Evolutionary conservation across 1,140 invertebrate species (phyloP).

Genomic region (Chlorops oryzae): DNA sequence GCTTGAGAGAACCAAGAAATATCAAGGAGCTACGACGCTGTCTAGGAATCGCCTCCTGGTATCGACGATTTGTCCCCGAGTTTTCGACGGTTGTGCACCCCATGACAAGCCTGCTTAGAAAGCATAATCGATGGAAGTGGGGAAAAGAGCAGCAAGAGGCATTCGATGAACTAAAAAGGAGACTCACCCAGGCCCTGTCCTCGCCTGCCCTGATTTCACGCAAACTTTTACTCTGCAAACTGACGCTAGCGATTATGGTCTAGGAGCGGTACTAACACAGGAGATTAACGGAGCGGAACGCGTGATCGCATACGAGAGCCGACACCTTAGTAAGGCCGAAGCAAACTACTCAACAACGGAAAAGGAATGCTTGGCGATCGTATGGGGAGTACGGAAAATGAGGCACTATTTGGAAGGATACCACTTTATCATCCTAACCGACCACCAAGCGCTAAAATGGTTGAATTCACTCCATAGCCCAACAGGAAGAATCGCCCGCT

Average conservation of each 20-base stretch:
- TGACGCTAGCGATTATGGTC: slow-evolving; percentile 5
- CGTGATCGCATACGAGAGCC: too few species aligned
- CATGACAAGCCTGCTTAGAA: slow-evolving; percentile 24
- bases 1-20: slow-evolving; percentile 26
- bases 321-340: too few species aligned
- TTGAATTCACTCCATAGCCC: slow-evolving; percentile 34
- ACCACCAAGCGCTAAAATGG: slow-evolving; percentile 32
- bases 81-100: slow-evolving; percentile 33
- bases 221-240: slow-evolving; percentile 7
- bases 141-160: slow-evolving; percentile 1
- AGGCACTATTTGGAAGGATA: slow-evolving; percentile 4
- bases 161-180: slow-evolving; percentile 5
- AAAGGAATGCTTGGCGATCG: slow-evolving; percentile 3
- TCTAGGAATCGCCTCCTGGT: slow-evolving; percentile 39
- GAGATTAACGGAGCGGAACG: not conserved
- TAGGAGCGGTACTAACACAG: not conserved
- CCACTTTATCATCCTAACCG: not conserved
- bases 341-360: too few species aligned
- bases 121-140: slow-evolving; percentile 13
- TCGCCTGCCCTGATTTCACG: slow-evolving; percentile 16
- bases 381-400: too few species aligned
- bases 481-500: slow-evolving; percentile 19
- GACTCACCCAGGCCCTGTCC: too few species aligned
- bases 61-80: slow-evolving; percentile 35
- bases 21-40: slow-evolving; percentile 36